Base-by-base conservation (phyloP, 2,113 vertebrate genomes). In the Recurvirostra avosetta region DNA sequence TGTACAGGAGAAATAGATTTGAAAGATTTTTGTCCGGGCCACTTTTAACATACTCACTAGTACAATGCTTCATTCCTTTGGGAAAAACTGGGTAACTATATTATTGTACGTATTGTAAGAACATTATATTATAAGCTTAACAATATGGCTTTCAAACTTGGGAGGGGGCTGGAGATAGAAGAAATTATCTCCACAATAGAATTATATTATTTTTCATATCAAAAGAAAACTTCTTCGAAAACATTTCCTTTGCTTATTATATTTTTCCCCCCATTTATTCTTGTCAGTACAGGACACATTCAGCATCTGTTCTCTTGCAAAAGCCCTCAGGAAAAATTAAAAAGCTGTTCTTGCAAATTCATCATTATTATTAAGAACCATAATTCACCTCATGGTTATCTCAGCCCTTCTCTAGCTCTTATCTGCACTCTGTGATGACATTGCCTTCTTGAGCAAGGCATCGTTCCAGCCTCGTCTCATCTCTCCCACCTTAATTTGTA, bases 401-500 rank as follows among this genome's bases (percentile, higher is more conserved):
- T 97, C 83, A 85, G 86, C 92, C 73, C 88, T 97, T 97, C 95
- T 96, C 74, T 81, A 73, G 49, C 87, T 97, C 91, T 92, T 96
- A 95, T 96, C 97, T 95, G 90, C 81, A 91, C 96, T 96, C 84
- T 80, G 82, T 94, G 95, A 97, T 98, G 98, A 97, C 97, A 98
- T 61, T 89, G 94, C 94, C 94, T 98, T 97, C 89, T 95, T 98
- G 92, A 96, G 97, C 67, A 70, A 97, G 92, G 97, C 96, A 49
- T 97, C 79, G 11, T 96, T 97, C 93, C 94, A 86, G 91, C 87
- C 94, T 97, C 65, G 2, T 98, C 96, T 98, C 94, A 59, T 98
- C 93, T 98, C 96, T 97, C 92, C 94, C 88, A 95, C 97, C 97
- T 98, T 98, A 98, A 98, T 98, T 98, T 98, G 98, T 98, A 98